A percentile compares a stretch with the other conserved stretches of the same genome.
Conservation (phyloP, 2,888 invertebrate genomes). For the Escarpia spicata region DNA sequence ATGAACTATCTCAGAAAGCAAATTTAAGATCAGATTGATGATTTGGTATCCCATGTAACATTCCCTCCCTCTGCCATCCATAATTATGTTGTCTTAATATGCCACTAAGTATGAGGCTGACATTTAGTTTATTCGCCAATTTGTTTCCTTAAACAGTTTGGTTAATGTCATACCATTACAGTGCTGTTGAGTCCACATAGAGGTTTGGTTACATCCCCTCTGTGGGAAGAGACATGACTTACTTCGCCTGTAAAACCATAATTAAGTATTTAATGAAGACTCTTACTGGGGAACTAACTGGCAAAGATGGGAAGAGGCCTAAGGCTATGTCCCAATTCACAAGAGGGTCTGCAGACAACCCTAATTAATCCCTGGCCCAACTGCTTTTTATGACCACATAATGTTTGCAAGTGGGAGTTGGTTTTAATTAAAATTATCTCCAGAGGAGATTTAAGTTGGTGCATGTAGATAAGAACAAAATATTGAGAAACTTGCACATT, state of each 20-base stretch:
- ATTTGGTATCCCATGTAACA: not conserved
- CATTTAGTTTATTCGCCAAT: not conserved
- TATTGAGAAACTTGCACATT: not conserved
- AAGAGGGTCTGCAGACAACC: not conserved
- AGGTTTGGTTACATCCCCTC: not conserved
- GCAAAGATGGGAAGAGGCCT: not conserved
- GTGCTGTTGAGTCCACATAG: not conserved
- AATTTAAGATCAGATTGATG: not conserved
- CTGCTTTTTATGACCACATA: not conserved
- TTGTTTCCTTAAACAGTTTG: not conserved
- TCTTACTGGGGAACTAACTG: not conserved
- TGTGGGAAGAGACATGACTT: not conserved
- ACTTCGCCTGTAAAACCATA: not conserved
- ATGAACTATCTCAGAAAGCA: not conserved
- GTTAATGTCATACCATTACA: not conserved
- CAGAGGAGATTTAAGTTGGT: not conserved
- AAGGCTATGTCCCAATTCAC: not conserved
- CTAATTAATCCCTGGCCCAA: not conserved
- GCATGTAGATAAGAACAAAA: not conserved
- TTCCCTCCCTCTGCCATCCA: not conserved
- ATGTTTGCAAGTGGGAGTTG: not conserved
- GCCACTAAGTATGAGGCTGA: not conserved
- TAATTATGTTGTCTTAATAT: conserved; percentile 1
- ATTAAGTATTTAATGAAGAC: not conserved
- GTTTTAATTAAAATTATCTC: not conserved